Percentiles rank a stretch among this genome's conserved stretches.
Evolutionary conservation across 2,113 vertebrate genomes (phyloP).

Genomic region (Vombatus ursinus): DNA sequence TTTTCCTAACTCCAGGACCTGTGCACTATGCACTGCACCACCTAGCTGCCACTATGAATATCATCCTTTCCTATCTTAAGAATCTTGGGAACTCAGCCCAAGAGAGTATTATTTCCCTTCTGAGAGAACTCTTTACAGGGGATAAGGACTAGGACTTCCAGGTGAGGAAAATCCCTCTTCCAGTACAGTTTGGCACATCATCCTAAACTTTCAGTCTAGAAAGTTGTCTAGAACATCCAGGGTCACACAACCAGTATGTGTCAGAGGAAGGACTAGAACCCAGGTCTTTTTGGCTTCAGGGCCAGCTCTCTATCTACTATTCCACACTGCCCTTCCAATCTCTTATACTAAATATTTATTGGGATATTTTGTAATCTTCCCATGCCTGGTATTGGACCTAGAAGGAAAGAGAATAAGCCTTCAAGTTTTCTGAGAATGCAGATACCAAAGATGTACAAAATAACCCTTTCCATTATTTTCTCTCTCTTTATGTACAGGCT

Average conservation of each 20-base stretch:
- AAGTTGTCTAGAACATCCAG: not conserved
- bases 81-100: not conserved
- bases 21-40: not conserved
- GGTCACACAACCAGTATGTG: not conserved
- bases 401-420: constrained; percentile 6
- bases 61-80: not conserved
- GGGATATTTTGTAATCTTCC: not conserved
- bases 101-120: not conserved
- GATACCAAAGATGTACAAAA: constrained; percentile 18
- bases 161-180: not conserved
- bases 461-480: constrained; percentile 33
- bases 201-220: not conserved
- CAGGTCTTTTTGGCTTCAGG: not conserved
- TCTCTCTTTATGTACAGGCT: constrained; percentile 85
- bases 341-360: not conserved
- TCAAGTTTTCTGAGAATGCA: constrained; percentile 19
- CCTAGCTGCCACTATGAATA: not conserved
- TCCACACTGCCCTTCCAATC: not conserved
- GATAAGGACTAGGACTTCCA: not conserved
- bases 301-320: not conserved
- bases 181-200: not conserved
- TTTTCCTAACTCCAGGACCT: not conserved
- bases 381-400: not conserved
- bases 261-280: not conserved
- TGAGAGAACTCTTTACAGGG: not conserved